phyloP scores from a whole-genome alignment of 2,888 invertebrate genomes.

The Lasioglossum oenotherae region DNA sequence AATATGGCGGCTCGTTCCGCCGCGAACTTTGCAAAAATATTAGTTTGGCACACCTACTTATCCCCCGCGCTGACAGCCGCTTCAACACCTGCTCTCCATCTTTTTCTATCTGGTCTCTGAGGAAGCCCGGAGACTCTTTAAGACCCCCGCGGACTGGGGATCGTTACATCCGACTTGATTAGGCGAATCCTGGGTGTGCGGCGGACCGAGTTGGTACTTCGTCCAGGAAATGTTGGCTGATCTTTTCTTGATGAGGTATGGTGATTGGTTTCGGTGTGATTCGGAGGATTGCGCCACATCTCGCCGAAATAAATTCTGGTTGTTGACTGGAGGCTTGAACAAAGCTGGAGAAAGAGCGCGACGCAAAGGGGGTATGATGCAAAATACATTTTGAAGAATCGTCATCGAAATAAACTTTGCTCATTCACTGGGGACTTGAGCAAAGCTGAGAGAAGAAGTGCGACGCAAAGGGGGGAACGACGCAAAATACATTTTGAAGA shows the following conservation, averaged over 20 bases:
- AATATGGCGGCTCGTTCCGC: constrained; percentile 53
- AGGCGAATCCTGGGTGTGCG: background rate
- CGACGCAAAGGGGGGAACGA: constrained; percentile 18
- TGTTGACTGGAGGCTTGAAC: too few species aligned
- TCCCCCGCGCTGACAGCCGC: constrained; percentile 31
- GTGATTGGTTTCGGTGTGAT: background rate
- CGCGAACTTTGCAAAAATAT: constrained; percentile 71
- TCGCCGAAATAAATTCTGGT: too few species aligned
- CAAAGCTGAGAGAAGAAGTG: background rate
- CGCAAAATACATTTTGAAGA: constrained; percentile 59
- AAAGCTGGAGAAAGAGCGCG: too few species aligned
- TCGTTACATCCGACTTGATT: background rate
- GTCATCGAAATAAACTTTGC: too few species aligned
- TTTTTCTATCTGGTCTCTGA: background rate
- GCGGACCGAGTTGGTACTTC: background rate
- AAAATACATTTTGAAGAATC: too few species aligned
- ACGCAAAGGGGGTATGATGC: too few species aligned
- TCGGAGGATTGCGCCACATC: background rate
- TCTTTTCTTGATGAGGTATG: background rate
- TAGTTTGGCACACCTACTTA: constrained; percentile 61
- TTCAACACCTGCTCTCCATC: constrained; percentile 49
- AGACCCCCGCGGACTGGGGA: background rate
- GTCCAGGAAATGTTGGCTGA: background rate
- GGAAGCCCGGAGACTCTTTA: background rate
- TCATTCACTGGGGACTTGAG: too few species aligned